These are phyloP conservation scores for Zoanthus solanderi DNA, from an alignment of 92 coral and sea anemone species.

Conservation along the genomic window DNA sequence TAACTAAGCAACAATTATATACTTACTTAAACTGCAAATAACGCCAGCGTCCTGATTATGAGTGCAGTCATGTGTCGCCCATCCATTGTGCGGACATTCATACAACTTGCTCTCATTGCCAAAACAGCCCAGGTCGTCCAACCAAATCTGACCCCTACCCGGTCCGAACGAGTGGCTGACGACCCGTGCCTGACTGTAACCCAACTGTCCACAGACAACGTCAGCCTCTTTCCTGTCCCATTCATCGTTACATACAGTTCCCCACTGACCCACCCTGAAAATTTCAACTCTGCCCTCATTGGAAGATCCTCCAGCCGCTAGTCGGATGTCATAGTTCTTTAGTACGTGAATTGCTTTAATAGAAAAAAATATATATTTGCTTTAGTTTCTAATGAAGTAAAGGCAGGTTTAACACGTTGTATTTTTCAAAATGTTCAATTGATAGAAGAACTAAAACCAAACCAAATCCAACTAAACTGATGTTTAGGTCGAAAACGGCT, in stretches of 20 bases:
- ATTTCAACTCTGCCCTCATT: slow-evolving; percentile 81
- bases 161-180: slow-evolving; percentile 49
- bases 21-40: slow-evolving; percentile 52
- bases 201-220: slow-evolving; percentile 83
- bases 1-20: neutral
- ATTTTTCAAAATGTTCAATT: neutral
- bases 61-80: slow-evolving; percentile 83
- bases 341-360: slow-evolving; percentile 73
- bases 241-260: slow-evolving; percentile 81
- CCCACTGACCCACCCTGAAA: slow-evolving; percentile 90
- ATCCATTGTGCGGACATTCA: slow-evolving; percentile 80
- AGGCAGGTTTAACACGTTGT: neutral
- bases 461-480: no score
- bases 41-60: slow-evolving; percentile 78
- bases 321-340: slow-evolving; percentile 83
- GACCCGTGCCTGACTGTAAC: slow-evolving; percentile 51
- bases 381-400: neutral
- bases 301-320: slow-evolving; percentile 61
- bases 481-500: no score
- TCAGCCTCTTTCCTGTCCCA: slow-evolving; percentile 76
- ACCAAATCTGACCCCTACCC: slow-evolving; percentile 86
- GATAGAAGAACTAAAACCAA: no score
- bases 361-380: neutral
- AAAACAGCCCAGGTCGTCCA: slow-evolving; percentile 74
- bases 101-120: slow-evolving; percentile 82